A percentile compares a stretch with the other conserved stretches of the same genome.
Evolutionary conservation across 1,140 invertebrate species (phyloP).

Genomic region (Pinna nobilis): DNA sequence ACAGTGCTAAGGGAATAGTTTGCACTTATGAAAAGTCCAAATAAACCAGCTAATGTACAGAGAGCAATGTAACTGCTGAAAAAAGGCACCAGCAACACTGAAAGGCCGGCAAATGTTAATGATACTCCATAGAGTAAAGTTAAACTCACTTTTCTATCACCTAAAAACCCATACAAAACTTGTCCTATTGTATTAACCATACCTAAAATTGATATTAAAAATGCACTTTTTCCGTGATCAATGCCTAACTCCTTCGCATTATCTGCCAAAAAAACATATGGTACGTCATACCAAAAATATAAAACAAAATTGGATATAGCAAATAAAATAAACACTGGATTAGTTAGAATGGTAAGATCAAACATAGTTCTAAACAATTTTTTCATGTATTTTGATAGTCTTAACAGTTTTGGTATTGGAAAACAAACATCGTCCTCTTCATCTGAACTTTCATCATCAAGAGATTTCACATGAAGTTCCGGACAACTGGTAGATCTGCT

Average conservation of each 20-base stretch:
- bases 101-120: conserved; percentile 54
- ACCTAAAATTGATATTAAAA: conserved; percentile 93
- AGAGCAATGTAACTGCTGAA: conserved; percentile 54
- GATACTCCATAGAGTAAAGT: conserved; percentile 66
- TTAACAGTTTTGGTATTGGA: conserved; percentile 14
- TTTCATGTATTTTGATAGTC: conserved; percentile 33
- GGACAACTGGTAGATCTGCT: conserved; percentile 26
- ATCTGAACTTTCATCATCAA: conserved; percentile 16
- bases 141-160: conserved; percentile 79
- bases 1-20: conserved; percentile 72
- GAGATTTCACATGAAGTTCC: conserved; percentile 5
- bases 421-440: conserved; percentile 29
- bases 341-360: conserved; percentile 27
- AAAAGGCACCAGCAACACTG: conserved; percentile 57
- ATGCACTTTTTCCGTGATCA: conserved; percentile 84
- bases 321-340: conserved; percentile 28
- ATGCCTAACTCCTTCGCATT: conserved; percentile 60
- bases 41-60: conserved; percentile 53
- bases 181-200: conserved; percentile 80
- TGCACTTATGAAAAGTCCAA: conserved; percentile 72
- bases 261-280: conserved; percentile 69
- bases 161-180: conserved; percentile 90
- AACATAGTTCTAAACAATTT: conserved; percentile 34
- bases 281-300: conserved; percentile 70
- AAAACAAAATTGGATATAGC: conserved; percentile 64